A percentile compares a stretch with the other conserved stretches of the same genome.
phyloP scores from a whole-genome alignment of 2,113 vertebrate genomes.

The Oostethus manadensis region DNA sequence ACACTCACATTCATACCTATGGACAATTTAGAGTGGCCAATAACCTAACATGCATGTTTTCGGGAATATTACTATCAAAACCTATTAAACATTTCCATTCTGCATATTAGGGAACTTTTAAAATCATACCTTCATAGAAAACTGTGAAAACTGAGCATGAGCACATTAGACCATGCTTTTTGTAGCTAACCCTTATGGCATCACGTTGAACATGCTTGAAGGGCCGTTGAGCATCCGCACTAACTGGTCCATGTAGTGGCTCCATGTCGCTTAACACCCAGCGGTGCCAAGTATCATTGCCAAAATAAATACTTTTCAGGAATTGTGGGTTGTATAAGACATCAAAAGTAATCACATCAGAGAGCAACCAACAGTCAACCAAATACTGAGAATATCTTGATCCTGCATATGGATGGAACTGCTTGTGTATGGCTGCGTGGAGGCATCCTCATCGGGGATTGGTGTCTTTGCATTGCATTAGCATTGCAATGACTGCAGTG shows the following conservation, averaged over 20 bases:
- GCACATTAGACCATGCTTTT: background rate
- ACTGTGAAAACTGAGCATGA: too few species aligned
- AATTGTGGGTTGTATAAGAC: background rate
- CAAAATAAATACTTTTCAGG: slow-evolving; percentile 6
- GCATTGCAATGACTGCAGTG: slow-evolving; percentile 1
- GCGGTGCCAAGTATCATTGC: slow-evolving; percentile 17
- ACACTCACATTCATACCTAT: too few species aligned
- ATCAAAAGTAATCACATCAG: background rate
- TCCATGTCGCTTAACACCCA: slow-evolving; percentile 10
- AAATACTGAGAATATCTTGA: too few species aligned
- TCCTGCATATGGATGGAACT: too few species aligned
- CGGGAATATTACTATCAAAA: too few species aligned
- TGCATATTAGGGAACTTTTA: too few species aligned
- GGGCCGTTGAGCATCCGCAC: slow-evolving; percentile 12
- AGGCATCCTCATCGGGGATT: too few species aligned
- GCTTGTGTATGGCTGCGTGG: too few species aligned
- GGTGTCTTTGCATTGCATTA: background rate
- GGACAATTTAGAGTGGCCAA: too few species aligned
- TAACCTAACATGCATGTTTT: too few species aligned
- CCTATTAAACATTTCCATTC: too few species aligned
- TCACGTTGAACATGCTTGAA: background rate
- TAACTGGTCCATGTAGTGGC: slow-evolving; percentile 17
- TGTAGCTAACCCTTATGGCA: slow-evolving; percentile 1
- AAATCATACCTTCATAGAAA: too few species aligned
- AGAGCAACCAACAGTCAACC: background rate